Evolutionary conservation across 2,797 vertebrate genomes (phyloP), one percentile per base, ranked within the genome.

Genomic region (Chelon labrosus): DNA sequence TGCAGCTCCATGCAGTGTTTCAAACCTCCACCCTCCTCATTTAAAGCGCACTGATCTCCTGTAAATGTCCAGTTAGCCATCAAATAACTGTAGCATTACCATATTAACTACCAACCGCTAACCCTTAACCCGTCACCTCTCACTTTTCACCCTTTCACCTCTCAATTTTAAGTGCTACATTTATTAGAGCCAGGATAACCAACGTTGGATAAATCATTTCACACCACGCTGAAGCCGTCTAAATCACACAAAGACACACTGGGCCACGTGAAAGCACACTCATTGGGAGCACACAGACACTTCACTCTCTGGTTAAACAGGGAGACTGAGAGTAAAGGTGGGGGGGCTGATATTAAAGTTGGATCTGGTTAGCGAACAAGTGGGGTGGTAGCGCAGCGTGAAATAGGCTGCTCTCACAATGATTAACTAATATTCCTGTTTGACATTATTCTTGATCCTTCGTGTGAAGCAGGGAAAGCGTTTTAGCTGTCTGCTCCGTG

Each of bases 381-480:
- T 75, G 73, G 64, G 31, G 56, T 38, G 58, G 51, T 50, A 22
- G 46, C 5, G 4, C 59, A 47, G 79, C 63, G 59, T 86, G 84
- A 86, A 89, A 88, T 84, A 51, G 70, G 65, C 85, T 79, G 74
- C 70, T 70, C 73, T 38, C 58, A 60, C 59, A 82, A 85, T 78
- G 73, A 90, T 87, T 83, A 81, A 77, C 73, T 84, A 52, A 80
- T 84, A 80, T 77, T 83, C 71, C 69, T 66, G 58, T 77, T 75
- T 76, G 78, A 85, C 67, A 61, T 85, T 73, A 66, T 65, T 80
- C 79, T 73, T 82, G 59, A 69, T 85, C 70, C 56, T 69, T 4
- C 0, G 49, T 56, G 41, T 72, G 75, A 78, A 71, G 77, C 58
- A 17, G 52, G 54, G 37, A 65, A 72, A 19, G 35, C 55, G 65